phyloP scores from a whole-genome alignment of 2,888 invertebrate genomes.

The Zygaena filipendulae region DNA sequence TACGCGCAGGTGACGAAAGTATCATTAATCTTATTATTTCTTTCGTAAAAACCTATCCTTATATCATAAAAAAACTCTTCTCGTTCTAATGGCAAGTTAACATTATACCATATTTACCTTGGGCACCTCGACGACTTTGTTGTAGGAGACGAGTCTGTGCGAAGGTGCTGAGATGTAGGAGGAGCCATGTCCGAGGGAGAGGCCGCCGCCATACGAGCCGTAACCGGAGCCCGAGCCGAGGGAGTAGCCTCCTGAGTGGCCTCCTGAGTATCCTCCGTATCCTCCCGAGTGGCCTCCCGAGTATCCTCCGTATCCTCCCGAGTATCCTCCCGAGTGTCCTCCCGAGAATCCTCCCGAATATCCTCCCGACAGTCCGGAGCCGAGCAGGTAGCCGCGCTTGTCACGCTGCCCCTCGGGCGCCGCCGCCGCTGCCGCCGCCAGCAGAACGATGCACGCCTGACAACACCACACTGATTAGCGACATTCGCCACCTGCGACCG shows the following conservation, averaged over 20 bases:
- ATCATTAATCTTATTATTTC: too few relatives aligned
- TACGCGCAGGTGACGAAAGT: too few relatives aligned
- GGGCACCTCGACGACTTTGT: constrained; percentile 33
- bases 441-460: constrained; percentile 20
- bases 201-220: constrained; percentile 15
- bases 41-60: too few relatives aligned
- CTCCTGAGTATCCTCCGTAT: constrained; percentile 11
- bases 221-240: constrained; percentile 11
- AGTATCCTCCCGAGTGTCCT: constrained; percentile 9
- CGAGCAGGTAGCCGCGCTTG: constrained; percentile 23
- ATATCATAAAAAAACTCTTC: too few relatives aligned
- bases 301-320: constrained; percentile 12
- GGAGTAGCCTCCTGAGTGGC: constrained; percentile 5
- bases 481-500: too few relatives aligned
- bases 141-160: constrained; percentile 21
- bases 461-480: too few relatives aligned
- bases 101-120: too few relatives aligned
- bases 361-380: too few relatives aligned
- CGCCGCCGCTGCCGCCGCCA: constrained; percentile 20
- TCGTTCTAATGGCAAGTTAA: too few relatives aligned
- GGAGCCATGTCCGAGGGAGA: constrained; percentile 17
- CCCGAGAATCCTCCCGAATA: constrained; percentile 11
- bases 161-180: constrained; percentile 20
- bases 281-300: constrained; percentile 8
- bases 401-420: constrained; percentile 24